Base-by-base conservation (phyloP, 1,140 invertebrate species). In the Delia radicum region DNA sequence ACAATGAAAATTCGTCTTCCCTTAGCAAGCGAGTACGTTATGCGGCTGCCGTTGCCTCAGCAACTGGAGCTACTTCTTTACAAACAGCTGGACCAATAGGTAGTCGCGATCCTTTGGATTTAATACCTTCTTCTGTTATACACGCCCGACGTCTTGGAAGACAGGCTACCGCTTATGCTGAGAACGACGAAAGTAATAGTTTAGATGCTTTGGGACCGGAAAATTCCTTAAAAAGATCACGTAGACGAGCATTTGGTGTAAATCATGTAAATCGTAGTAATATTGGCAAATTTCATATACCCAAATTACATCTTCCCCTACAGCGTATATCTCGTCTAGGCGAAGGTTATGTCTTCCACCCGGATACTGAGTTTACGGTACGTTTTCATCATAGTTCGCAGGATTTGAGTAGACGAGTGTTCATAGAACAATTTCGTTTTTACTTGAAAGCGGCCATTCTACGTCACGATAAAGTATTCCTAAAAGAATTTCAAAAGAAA, bases 341-440 rank as follows among this genome's bases (percentile, higher is more conserved):
- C 33, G 83, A 85, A 46, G 83, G 81, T 27, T 85, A 82, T 31
- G 80, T 82, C 65, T 85, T 85, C 75, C 82, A 85, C 62, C 79
- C 82, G 76, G 82, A 85, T 33, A 79, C 31, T 74, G 79, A 83
- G 73, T 82, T 81, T 75, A 83, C 82, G 73, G 63, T 85, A 67
- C 80, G 78, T 27, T 85, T 85, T 74, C 83, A 85, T 76, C 82
- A 83, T 77, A 85, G 83, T 77, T 81, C 81, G 65, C 84, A 81
- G 1, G 84, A 85, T 78, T 82, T 85, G 74, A 85, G 79, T 77
- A 80, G 81, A 73, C 80, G 82, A 7, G 80, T 82, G 31, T 85
- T 80, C 65, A 85, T 82, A 76, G 78, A 82, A 42, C 84, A 85
- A 75, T 83, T 85, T 71, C 81, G 82, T 6, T 69, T 79, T 76